These are phyloP conservation scores for Ectemnius cavifrons DNA, from an alignment of 2,888 invertebrate genomes.

Conservation along the genomic window DNA sequence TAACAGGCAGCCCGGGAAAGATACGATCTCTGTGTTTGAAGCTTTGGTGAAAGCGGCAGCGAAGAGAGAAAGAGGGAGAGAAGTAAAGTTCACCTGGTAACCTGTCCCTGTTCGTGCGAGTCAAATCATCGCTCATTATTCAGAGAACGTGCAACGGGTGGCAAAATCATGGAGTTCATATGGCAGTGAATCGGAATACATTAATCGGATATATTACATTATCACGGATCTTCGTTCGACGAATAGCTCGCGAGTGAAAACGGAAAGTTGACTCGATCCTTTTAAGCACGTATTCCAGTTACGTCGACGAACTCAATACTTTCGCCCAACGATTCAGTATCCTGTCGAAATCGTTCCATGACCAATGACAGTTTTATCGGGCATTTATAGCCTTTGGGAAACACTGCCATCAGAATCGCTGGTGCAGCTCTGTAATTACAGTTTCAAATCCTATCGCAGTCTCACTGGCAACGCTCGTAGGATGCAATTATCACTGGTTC, in stretches of 20 bases:
- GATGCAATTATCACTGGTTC: constrained; percentile 21
- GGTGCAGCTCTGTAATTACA: neutral
- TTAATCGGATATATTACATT: neutral
- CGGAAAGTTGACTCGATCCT: neutral
- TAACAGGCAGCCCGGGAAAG: constrained; percentile 12
- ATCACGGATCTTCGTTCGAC: neutral
- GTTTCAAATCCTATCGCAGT: neutral
- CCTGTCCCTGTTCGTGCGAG: constrained; percentile 35
- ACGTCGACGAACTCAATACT: too few species aligned
- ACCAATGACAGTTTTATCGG: too few species aligned
- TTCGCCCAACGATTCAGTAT: too few species aligned
- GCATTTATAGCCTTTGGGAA: neutral
- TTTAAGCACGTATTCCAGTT: neutral
- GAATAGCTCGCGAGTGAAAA: neutral
- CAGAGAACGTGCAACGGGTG: constrained; percentile 9
- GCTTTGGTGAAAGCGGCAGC: constrained; percentile 47
- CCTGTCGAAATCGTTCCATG: too few species aligned
- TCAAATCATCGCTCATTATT: constrained; percentile 50
- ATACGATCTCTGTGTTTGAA: constrained; percentile 30
- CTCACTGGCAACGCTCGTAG: neutral
- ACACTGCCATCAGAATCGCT: too few species aligned
- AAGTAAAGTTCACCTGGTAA: constrained; percentile 44
- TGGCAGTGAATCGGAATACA: neutral
- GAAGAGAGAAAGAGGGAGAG: neutral
- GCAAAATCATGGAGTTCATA: neutral